Base-by-base conservation (phyloP, 2,797 vertebrate genomes). In the Harpagifer antarcticus region DNA sequence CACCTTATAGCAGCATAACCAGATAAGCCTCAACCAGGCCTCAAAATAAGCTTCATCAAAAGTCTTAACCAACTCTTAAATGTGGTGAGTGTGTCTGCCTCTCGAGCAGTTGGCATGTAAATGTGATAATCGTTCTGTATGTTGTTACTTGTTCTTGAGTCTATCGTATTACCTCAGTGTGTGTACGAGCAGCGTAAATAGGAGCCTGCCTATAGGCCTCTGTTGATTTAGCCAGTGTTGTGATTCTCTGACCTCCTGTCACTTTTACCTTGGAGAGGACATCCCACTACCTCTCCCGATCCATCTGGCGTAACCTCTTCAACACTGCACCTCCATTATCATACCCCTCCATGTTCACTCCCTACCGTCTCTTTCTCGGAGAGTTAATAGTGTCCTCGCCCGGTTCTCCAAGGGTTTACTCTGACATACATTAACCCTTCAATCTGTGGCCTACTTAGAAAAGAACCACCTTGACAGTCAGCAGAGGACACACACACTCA, bases 351-450 rank as follows among this genome's bases (percentile, higher is more conserved):
- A 37, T 37, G 33, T 37, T 37, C 33, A 2, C 33, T 37, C 27
- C 27, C 27, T 5, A 14, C 57, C 17, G 10, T 42, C 31, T 71
- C 50, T 67, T 53, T 53, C 57, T 81, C 20, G 7, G 47, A 64
- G 84, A 77, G 80, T 79, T 83, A 84, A 88, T 73, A 45, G 78
- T 73, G 82, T 84, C 81, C 81, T 89, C 83, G 15, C 75, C 79
- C 76, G 66, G 78, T 78, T 90, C 90, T 90, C 91, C 82, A 49
- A 86, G 84, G 86, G 83, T 87, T 90, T 68, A 78, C 79, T 78
- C 68, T 16, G 85, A 91, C 91, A 91, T 74, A 83, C 86, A 91
- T 91, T 90, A 92, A 91, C 89, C 77, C 86, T 84, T 84, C 60
- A 74, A 60, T 84, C 76, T 71, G 69, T 92, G 89, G 81, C 88